A percentile compares a stretch with the other conserved stretches of the same genome.
Evolutionary conservation across 2,888 invertebrate species (phyloP).

Genomic region (Ochropleura leucogaster): DNA sequence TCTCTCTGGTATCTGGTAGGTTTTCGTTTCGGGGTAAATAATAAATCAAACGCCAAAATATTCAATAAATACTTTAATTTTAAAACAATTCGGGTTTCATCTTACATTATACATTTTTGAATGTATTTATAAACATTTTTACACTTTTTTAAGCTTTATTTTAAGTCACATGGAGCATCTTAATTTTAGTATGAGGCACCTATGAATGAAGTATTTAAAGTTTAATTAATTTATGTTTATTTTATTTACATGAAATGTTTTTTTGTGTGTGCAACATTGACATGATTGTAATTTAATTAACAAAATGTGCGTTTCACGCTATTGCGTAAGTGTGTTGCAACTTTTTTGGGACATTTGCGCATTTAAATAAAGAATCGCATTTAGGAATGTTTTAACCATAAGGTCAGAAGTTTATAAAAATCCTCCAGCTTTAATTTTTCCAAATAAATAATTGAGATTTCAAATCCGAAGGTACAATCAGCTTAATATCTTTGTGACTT

Average conservation of each 20-base stretch:
- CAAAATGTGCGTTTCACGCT: slow-evolving; percentile 20
- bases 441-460: slow-evolving; percentile 55
- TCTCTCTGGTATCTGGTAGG: neutral
- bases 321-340: slow-evolving; percentile 5
- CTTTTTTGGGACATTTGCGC: slow-evolving; percentile 33
- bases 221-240: neutral
- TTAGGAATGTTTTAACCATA: slow-evolving; percentile 33
- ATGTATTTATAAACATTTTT: slow-evolving; percentile 61
- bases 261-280: slow-evolving; percentile 21
- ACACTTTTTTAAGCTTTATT: slow-evolving; percentile 52
- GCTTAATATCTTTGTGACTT: slow-evolving; percentile 6
- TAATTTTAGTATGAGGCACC: slow-evolving; percentile 48
- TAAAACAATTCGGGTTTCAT: slow-evolving; percentile 72
- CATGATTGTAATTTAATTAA: neutral
- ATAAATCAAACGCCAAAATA: slow-evolving; percentile 29
- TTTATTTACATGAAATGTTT: slow-evolving; percentile 1
- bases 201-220: slow-evolving; percentile 23
- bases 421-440: neutral
- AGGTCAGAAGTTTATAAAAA: neutral
- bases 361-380: neutral
- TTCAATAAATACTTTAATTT: slow-evolving; percentile 83
- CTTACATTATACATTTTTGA: slow-evolving; percentile 71
- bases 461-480: slow-evolving; percentile 41
- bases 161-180: slow-evolving; percentile 50
- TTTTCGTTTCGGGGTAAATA: neutral